phyloP scores from a whole-genome alignment of 2,888 invertebrate genomes.

The Iselma pallidipennis region DNA sequence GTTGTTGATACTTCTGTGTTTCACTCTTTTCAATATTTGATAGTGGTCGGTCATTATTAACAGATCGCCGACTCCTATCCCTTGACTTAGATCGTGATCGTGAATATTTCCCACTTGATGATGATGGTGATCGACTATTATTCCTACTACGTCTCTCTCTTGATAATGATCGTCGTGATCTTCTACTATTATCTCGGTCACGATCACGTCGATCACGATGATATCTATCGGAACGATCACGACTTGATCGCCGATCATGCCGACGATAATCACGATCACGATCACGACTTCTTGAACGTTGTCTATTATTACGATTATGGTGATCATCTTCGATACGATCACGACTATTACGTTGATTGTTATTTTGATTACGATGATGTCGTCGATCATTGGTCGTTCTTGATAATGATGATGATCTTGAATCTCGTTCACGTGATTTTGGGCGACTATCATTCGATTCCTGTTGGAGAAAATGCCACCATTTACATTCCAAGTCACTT shows the following conservation, averaged over 20 bases:
- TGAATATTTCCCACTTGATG: slow-evolving; percentile 47
- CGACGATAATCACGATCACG: slow-evolving; percentile 14
- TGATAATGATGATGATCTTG: slow-evolving; percentile 4
- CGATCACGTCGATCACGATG: slow-evolving; percentile 33
- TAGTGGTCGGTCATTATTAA: too few relatives aligned
- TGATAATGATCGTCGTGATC: slow-evolving; percentile 39
- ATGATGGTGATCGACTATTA: slow-evolving; percentile 43
- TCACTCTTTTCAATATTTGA: background rate
- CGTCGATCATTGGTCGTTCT: background rate
- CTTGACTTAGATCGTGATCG: slow-evolving; percentile 24
- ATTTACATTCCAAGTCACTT: background rate
- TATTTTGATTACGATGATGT: slow-evolving; percentile 8
- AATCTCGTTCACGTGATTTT: slow-evolving; percentile 13
- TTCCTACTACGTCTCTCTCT: slow-evolving; percentile 44
- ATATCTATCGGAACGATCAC: slow-evolving; percentile 18
- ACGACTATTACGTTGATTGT: too few relatives aligned
- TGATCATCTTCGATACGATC: slow-evolving; percentile 6
- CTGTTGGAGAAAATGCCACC: slow-evolving; percentile 34
- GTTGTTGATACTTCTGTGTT: background rate
- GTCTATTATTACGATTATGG: slow-evolving; percentile 11
- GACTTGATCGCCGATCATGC: slow-evolving; percentile 21
- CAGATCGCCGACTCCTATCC: background rate
- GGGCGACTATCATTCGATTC: slow-evolving; percentile 46
- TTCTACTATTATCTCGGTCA: slow-evolving; percentile 46
- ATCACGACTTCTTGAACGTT: slow-evolving; percentile 27